These are phyloP conservation scores for Meriones psammophilus DNA, from an alignment of 2,797 vertebrate genomes.

Conservation along the genomic window DNA sequence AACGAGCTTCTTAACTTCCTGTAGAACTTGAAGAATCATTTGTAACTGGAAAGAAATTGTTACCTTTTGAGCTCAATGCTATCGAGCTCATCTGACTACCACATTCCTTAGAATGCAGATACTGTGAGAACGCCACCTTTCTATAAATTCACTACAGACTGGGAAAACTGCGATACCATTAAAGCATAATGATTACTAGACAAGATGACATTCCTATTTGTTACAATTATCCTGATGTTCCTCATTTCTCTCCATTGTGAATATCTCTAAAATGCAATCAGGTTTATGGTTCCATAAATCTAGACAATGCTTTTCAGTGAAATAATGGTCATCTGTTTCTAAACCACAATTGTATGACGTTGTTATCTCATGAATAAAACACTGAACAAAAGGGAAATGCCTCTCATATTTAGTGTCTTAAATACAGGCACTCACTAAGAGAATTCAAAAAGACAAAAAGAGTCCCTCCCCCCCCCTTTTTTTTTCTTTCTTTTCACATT, in stretches of 20 bases:
- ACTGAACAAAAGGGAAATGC: constrained; percentile 66
- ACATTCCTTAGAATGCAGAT: not conserved
- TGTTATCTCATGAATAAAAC: constrained; percentile 67
- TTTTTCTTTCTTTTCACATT: constrained; percentile 10
- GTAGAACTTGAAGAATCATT: not conserved
- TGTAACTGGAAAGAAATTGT: constrained; percentile 5
- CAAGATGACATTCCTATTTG: constrained; percentile 69
- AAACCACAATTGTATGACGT: constrained; percentile 83
- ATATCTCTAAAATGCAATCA: constrained; percentile 73
- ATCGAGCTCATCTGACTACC: constrained; percentile 16
- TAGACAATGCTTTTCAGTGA: constrained; percentile 78
- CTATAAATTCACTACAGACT: not conserved
- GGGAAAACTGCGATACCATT: not conserved
- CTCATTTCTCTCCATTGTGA: constrained; percentile 73
- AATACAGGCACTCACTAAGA: constrained; percentile 41
- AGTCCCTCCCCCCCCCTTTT: not conserved
- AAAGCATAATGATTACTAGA: constrained; percentile 47
- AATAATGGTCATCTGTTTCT: constrained; percentile 84
- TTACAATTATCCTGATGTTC: constrained; percentile 64
- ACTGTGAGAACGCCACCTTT: not conserved
- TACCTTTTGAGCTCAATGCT: constrained; percentile 25
- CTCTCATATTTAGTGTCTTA: constrained; percentile 1
- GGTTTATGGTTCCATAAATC: constrained; percentile 86
- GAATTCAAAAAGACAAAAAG: constrained; percentile 11
- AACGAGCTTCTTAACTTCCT: constrained; percentile 30